Base-by-base conservation (phyloP, 1,140 invertebrate species). In the Drosophila tsacasi region DNA sequence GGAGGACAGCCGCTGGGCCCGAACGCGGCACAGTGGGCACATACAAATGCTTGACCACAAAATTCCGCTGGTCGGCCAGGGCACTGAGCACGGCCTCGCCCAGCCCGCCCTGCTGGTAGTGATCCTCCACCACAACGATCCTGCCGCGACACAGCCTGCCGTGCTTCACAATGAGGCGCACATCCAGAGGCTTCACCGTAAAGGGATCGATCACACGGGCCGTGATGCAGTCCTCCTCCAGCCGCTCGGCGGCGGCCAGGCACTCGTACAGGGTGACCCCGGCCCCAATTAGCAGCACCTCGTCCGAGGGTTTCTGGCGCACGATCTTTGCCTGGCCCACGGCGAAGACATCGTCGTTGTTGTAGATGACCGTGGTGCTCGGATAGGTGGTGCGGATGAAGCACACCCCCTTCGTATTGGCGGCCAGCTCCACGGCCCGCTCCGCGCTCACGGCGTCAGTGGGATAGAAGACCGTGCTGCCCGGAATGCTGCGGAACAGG, bases 311-410 rank as follows among this genome's bases (percentile, higher is more conserved):
- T 17, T 95, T 96, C 83, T 97, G 94, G 52, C 95, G 95, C 0
- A 99, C 94, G 17, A 99, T 93, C 93, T 97, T 96, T n/a, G 96
- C 96, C 90, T 96, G 95, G 3, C 97, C 97, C 83, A 97, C 93
- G 93, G 95, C 93, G 93, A 99, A 98, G 2, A 93, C 81, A 78
- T 98, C 97, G 76, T 98, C 95, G 92, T 98, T 98, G 46, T 95
- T 94, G 93, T 99, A 99, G 25, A 99, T 93, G 30, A 99, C 95
- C 21, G 96, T 93, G 1, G 97, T 98, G 76, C 96, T 96, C 37
- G 99, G 98, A 27, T 99, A 95, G 30, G 98, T 99, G 42, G 98
- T 99, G 75, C 99, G 95, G 79, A 99, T 98, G 94, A 98, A 99
- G 86, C 97, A 98, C 82, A 99, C 96, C 27, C 99, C 99, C 79